Percentiles rank a stretch among this genome's conserved stretches.
phyloP scores from a whole-genome alignment of 2,113 vertebrate species.

The Fukomys damarensis region DNA sequence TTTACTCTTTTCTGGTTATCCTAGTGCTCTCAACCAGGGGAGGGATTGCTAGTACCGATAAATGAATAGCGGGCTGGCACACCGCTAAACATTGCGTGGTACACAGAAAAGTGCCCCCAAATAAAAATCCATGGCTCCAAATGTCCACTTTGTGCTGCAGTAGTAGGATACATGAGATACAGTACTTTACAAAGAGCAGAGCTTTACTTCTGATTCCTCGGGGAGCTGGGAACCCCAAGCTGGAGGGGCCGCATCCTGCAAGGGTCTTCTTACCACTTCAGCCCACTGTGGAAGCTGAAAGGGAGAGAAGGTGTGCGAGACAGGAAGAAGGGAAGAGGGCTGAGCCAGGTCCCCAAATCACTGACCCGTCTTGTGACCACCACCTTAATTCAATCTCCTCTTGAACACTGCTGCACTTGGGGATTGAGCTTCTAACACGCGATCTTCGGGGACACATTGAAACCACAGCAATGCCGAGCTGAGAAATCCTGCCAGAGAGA shows the following conservation, averaged over 20 bases:
- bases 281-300: not conserved
- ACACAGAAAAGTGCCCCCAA: not conserved
- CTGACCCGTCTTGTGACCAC: no score
- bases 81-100: not conserved
- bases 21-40: not conserved
- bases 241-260: no score
- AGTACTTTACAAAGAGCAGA: not conserved
- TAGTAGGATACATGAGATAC: not conserved
- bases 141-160: not conserved
- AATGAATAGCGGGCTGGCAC: not conserved
- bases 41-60: not conserved
- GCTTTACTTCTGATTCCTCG: not conserved
- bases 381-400: not conserved
- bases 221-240: not conserved
- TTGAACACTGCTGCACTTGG: accelerated
- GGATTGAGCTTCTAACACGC: not conserved
- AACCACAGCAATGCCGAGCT: not conserved
- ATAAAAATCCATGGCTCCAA: not conserved
- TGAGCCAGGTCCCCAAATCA: not conserved
- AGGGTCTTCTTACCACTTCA: no score
- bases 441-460: not conserved
- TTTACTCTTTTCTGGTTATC: not conserved
- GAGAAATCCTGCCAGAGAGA: not conserved
- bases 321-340: not conserved
- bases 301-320: no score